These are phyloP conservation scores for Dascillus cervinus DNA, from an alignment of 2,888 invertebrate species.

Conservation along the genomic window DNA sequence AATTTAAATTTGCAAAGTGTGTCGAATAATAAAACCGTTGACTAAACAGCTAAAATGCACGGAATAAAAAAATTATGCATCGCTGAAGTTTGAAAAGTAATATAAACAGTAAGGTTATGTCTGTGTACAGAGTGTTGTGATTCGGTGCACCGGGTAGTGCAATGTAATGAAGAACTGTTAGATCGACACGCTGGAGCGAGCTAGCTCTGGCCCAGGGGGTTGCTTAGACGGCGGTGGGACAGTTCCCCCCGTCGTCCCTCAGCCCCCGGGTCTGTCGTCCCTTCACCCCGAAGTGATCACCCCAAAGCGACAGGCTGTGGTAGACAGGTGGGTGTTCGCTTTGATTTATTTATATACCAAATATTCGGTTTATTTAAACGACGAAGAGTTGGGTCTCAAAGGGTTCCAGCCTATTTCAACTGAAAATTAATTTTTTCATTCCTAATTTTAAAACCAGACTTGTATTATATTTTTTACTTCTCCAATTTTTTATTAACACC, in stretches of 20 bases:
- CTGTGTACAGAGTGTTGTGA: slow-evolving; percentile 20
- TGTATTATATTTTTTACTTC: too few relatives aligned
- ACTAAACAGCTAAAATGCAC: background rate
- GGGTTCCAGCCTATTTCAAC: too few relatives aligned
- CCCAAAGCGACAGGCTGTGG: slow-evolving; percentile 76
- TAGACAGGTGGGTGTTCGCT: slow-evolving; percentile 55
- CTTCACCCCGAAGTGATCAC: slow-evolving; percentile 63
- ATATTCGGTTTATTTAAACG: background rate
- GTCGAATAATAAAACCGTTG: too few relatives aligned
- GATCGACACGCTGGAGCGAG: slow-evolving; percentile 43
- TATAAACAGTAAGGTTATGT: slow-evolving; percentile 18
- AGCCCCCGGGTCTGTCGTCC: slow-evolving; percentile 56
- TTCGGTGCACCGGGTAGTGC: slow-evolving; percentile 19
- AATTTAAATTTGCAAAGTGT: too few relatives aligned
- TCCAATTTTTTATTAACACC: too few relatives aligned
- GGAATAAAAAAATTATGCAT: background rate
- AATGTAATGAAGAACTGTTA: slow-evolving; percentile 29
- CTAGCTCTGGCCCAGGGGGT: slow-evolving; percentile 57
- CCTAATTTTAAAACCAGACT: too few relatives aligned
- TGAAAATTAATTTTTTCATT: too few relatives aligned
- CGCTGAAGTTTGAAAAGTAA: too few relatives aligned
- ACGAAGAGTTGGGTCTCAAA: slow-evolving; percentile 2
- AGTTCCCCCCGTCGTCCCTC: slow-evolving; percentile 57
- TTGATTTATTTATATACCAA: slow-evolving; percentile 15
- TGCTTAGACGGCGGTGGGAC: slow-evolving; percentile 70